phyloP scores from a whole-genome alignment of 2,797 vertebrate genomes.

The Philypnodon macrostomus region DNA sequence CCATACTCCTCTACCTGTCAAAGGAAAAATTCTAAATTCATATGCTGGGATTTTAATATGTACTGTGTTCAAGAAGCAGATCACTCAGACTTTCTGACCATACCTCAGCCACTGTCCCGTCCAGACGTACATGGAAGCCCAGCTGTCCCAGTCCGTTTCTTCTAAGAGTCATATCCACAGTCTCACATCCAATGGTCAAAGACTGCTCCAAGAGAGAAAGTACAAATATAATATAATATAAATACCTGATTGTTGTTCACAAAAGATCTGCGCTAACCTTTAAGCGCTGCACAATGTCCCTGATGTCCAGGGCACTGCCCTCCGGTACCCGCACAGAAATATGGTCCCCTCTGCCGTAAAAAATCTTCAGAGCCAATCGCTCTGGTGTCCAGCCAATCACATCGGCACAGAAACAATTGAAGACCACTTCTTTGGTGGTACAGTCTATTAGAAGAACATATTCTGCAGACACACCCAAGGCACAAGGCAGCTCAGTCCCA shows the following conservation, averaged over 20 bases:
- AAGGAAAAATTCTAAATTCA: not conserved
- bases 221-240: too few species aligned
- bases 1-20: constrained; percentile 90
- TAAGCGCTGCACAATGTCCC: constrained; percentile 88
- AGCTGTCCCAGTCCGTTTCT: constrained; percentile 92
- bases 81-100: not conserved
- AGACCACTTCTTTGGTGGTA: constrained; percentile 87
- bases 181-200: constrained; percentile 87
- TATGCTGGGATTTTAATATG: constrained; percentile 12
- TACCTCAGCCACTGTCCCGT: constrained; percentile 90
- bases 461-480: constrained; percentile 84
- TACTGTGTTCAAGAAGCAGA: not conserved
- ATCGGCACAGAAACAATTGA: constrained; percentile 90
- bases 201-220: constrained; percentile 63
- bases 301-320: constrained; percentile 80
- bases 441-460: constrained; percentile 84
- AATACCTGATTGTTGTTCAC: too few species aligned
- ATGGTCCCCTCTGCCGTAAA: constrained; percentile 89
- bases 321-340: constrained; percentile 79
- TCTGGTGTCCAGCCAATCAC: constrained; percentile 93
- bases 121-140: constrained; percentile 91
- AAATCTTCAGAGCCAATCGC: constrained; percentile 81
- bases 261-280: constrained; percentile 83
- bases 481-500: constrained; percentile 75
- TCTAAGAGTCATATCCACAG: constrained; percentile 91